Base-by-base conservation (phyloP, 2,797 vertebrate genomes). In the Cephalopachus bancanus region DNA sequence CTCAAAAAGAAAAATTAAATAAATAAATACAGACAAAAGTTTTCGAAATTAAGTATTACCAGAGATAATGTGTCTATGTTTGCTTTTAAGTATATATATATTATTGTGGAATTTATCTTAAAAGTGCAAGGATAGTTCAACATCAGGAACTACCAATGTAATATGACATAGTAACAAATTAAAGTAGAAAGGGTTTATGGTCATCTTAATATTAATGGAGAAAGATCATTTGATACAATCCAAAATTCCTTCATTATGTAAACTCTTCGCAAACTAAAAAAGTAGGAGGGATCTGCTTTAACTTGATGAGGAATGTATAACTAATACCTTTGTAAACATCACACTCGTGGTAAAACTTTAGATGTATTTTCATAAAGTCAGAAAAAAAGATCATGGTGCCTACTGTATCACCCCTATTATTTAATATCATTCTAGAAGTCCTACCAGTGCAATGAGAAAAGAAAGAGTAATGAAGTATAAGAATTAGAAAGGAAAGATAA, bases 141-240 rank as follows among this genome's bases (percentile, higher is more conserved):
- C 26, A 79, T 93, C 79, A 93, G 44, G 83, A 69, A 60, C 5
- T 51, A 67, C 59, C 24, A 26, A 62, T 62, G 24, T 62, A 62
- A 62, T 62, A 62, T 62, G 60, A 20, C 60, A 26, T 26, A 75
- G 53, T 59, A 24, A 75, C 15, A 81, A 10, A 69, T 71, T 76
- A 89, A 95, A 83, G 57, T 59, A 76, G 30, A 53, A 69, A 76
- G 59, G 26, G 9, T 53, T 60, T 75, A 76, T 69, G 59, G 75
- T 88, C 12, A 65, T 88, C 64, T 81, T 60, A 81, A n/a, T 84
- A 19, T 10, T 83, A 20, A 64, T 57, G 28, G n/a, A 78, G 30
- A 69, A 64, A 95, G 64, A 71, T 88, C 62, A 89, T 84, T 89
- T 71, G 74, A 72, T 80, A 57, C 17, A 74, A 80, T 90, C 24